phyloP scores from a whole-genome alignment of 2,888 invertebrate species.

The Trichogramma evanescens region DNA sequence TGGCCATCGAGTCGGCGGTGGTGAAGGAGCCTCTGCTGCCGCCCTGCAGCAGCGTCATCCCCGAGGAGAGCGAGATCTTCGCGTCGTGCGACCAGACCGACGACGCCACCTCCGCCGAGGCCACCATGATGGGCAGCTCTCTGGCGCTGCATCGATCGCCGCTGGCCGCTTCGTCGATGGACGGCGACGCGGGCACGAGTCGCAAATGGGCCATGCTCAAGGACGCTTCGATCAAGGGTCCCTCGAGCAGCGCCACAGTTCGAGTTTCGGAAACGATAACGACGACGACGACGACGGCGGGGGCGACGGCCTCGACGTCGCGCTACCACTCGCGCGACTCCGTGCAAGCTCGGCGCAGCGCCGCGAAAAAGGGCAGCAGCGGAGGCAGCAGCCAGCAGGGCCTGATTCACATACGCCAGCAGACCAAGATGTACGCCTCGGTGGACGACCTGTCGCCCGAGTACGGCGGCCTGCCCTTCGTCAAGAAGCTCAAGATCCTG shows the following conservation, averaged over 20 bases:
- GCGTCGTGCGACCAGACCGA: slow-evolving; percentile 18
- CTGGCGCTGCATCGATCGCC: slow-evolving; percentile 6
- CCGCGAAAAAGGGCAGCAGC: slow-evolving; percentile 15
- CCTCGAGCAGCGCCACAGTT: slow-evolving; percentile 22
- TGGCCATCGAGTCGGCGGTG: slow-evolving; percentile 49
- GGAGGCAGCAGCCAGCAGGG: slow-evolving; percentile 29
- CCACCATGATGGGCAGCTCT: not conserved
- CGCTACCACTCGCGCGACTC: not conserved
- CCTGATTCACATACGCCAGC: slow-evolving; percentile 37
- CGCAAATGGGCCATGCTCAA: slow-evolving; percentile 70
- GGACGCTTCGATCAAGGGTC: slow-evolving; percentile 53
- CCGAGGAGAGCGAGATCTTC: slow-evolving; percentile 26
- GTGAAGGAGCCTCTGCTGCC: slow-evolving; percentile 37
- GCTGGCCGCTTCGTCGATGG: slow-evolving; percentile 22
- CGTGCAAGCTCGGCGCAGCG: not conserved
- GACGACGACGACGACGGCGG: not conserved
- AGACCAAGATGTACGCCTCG: slow-evolving; percentile 68
- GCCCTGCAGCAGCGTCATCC: slow-evolving; percentile 22
- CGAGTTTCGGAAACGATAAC: not conserved
- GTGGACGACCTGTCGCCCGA: slow-evolving; percentile 82
- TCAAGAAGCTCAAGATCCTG: slow-evolving; percentile 79
- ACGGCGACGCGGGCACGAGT: slow-evolving; percentile 40
- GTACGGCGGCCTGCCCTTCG: slow-evolving; percentile 78
- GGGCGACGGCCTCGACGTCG: not conserved
- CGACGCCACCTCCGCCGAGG: slow-evolving; percentile 11